Conservation (phyloP, 1,140 invertebrate genomes). For the Sesamia nonagrioides region DNA sequence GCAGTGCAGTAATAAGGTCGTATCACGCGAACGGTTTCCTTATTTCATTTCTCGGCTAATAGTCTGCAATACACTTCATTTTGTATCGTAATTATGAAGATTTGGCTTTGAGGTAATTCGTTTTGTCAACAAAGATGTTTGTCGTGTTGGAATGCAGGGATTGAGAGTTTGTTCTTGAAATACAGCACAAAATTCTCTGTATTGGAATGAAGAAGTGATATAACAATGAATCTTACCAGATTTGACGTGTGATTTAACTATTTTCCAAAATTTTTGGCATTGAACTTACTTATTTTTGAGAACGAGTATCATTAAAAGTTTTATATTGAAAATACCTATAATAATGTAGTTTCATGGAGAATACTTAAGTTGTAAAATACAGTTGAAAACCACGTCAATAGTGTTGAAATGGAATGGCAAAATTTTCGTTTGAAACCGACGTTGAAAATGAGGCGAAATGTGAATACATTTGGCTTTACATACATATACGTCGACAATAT, state of each 20-base stretch:
- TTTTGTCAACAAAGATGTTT: background rate
- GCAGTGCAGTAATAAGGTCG: conserved; percentile 29
- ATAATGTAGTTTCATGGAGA: background rate
- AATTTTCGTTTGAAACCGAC: background rate
- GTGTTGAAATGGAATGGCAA: conserved; percentile 3
- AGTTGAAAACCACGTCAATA: background rate
- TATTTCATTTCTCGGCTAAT: conserved; percentile 42
- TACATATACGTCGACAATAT: conserved; percentile 5
- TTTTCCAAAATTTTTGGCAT: too few species aligned
- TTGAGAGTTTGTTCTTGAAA: too few species aligned
- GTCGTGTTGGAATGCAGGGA: too few species aligned
- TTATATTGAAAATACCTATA: too few species aligned
- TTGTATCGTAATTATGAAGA: background rate
- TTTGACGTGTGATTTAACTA: too few species aligned
- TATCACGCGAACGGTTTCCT: conserved; percentile 42
- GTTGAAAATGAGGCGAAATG: background rate
- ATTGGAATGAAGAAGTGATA: background rate
- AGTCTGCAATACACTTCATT: background rate
- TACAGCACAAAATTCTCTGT: background rate
- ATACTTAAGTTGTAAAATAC: background rate
- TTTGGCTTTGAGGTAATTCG: background rate
- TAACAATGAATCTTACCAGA: too few species aligned
- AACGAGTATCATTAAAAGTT: too few species aligned
- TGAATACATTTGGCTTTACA: conserved; percentile 17
- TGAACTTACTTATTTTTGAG: too few species aligned